phyloP scores from a whole-genome alignment of 2,888 invertebrate species.

The Hemicrepidius hirtus region DNA sequence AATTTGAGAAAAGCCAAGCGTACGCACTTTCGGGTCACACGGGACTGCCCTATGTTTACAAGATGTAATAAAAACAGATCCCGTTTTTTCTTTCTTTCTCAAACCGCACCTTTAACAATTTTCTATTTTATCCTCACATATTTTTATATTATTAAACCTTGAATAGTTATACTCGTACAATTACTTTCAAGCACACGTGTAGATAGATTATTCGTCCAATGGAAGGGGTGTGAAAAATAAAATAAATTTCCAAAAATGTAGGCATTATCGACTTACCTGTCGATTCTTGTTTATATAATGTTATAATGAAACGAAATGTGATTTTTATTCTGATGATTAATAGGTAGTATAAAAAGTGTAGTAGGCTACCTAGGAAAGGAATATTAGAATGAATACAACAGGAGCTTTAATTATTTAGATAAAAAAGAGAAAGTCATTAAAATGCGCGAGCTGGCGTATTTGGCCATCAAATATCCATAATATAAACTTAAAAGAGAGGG shows the following conservation, averaged over 20 bases:
- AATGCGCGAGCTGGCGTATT: constrained; percentile 41
- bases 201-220: no score
- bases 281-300: not conserved
- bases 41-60: constrained; percentile 10
- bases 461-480: constrained; percentile 49
- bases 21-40: constrained; percentile 16
- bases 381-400: not conserved
- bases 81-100: constrained; percentile 1
- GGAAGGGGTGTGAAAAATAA: no score
- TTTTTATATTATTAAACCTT: no score
- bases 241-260: no score
- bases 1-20: constrained; percentile 24
- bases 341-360: not conserved
- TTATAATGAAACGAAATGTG: no score
- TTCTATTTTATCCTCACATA: no score
- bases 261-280: not conserved
- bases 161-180: no score
- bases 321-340: not conserved
- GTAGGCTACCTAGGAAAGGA: no score
- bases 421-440: constrained; percentile 41
- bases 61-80: constrained; percentile 13
- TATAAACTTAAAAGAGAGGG: constrained; percentile 49
- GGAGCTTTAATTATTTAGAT: constrained; percentile 29
- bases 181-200: no score
- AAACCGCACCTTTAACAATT: not conserved